Evolutionary conservation across 2,113 vertebrate genomes (phyloP).

Genomic region (Odobenus rosmarus): DNA sequence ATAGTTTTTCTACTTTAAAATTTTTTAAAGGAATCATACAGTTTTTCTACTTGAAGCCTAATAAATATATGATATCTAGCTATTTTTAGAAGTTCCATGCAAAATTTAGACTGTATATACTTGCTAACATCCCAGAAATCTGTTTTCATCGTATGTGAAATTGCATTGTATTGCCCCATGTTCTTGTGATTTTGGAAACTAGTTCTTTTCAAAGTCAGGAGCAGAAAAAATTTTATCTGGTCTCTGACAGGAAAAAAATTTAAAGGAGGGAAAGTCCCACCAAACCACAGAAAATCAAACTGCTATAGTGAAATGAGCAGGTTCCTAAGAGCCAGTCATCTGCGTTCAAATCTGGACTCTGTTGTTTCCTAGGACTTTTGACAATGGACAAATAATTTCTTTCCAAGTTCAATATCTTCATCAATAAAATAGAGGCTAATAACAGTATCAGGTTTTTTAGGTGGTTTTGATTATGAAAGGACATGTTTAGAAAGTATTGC

Average conservation of each 20-base stretch:
- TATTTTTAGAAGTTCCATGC: slow-evolving; percentile 50
- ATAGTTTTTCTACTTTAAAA: slow-evolving; percentile 17
- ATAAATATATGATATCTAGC: slow-evolving; percentile 45
- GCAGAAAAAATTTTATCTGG: background rate
- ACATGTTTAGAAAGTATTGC: background rate
- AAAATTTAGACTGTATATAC: slow-evolving; percentile 61
- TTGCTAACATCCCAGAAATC: slow-evolving; percentile 53
- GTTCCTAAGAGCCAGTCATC: background rate
- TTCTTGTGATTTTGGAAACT: background rate
- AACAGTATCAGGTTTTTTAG: background rate
- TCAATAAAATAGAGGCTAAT: slow-evolving; percentile 23
- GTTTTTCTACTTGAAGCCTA: slow-evolving; percentile 6
- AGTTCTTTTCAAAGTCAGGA: slow-evolving; percentile 39
- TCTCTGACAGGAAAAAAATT: slow-evolving; percentile 43
- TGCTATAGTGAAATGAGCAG: background rate
- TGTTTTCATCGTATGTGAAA: slow-evolving; percentile 53
- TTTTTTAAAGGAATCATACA: slow-evolving; percentile 24
- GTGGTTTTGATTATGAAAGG: slow-evolving; percentile 16
- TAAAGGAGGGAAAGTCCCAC: background rate
- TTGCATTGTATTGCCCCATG: background rate
- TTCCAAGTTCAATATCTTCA: background rate
- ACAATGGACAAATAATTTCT: background rate
- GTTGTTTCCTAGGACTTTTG: slow-evolving; percentile 28
- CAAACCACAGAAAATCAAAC: slow-evolving; percentile 26
- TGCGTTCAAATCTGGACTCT: background rate